Evolutionary conservation across 2,888 invertebrate genomes (phyloP).

Genomic region (Choristoneura rosaceana): DNA sequence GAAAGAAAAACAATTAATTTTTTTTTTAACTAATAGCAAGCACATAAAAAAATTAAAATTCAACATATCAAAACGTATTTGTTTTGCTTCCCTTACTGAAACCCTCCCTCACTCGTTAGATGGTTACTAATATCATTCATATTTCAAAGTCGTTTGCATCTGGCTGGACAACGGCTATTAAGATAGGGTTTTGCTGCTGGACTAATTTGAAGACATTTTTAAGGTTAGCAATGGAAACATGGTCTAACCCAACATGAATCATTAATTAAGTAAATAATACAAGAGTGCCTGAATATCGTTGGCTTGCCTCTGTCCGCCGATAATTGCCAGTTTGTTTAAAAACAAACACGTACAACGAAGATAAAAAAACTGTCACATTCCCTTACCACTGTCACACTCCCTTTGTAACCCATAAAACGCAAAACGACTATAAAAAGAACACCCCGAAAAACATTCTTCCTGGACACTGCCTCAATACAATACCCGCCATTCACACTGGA

Average conservation of each 20-base stretch:
- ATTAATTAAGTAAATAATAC: too few species aligned
- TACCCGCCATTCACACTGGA: constrained; percentile 76
- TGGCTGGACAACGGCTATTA: constrained; percentile 82
- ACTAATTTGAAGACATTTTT: constrained; percentile 61
- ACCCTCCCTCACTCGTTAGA: constrained; percentile 54
- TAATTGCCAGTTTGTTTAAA: neutral
- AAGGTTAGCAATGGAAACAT: too few species aligned
- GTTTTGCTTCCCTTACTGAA: constrained; percentile 10
- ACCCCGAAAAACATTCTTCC: constrained; percentile 81
- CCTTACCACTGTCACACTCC: constrained; percentile 59
- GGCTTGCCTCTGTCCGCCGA: too few species aligned
- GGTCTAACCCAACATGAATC: too few species aligned
- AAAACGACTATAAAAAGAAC: constrained; percentile 84
- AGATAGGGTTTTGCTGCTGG: constrained; percentile 67
- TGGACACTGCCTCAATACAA: constrained; percentile 85
- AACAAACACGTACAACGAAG: constrained; percentile 55
- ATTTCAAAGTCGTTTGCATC: constrained; percentile 85
- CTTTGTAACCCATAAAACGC: constrained; percentile 82
- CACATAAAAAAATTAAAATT: neutral
- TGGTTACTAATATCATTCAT: constrained; percentile 82
- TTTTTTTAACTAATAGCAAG: neutral
- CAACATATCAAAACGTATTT: neutral
- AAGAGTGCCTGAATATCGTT: too few species aligned
- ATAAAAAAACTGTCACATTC: constrained; percentile 75
- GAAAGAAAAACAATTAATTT: too few species aligned